phyloP scores from a whole-genome alignment of 2,888 invertebrate species.

The Noctua fimbriata region DNA sequence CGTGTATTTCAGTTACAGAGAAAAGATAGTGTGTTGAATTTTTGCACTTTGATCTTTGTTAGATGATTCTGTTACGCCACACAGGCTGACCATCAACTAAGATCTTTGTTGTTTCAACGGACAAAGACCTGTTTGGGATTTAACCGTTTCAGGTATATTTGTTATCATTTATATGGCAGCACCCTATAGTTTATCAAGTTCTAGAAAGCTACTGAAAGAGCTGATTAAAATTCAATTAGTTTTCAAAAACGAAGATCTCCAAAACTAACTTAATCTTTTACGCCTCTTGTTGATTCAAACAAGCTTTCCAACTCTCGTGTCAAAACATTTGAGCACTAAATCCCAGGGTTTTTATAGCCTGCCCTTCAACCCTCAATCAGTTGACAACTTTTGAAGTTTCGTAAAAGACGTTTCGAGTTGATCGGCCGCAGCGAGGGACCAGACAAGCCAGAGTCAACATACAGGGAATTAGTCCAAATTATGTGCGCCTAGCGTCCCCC shows the following conservation, averaged over 20 bases:
- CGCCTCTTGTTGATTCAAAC: constrained; percentile 15
- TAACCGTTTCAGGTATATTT: neutral
- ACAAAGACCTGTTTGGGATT: neutral
- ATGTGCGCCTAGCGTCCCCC: constrained; percentile 81
- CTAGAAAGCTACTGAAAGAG: neutral
- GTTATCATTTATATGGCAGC: neutral
- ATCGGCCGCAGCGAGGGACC: constrained; percentile 81
- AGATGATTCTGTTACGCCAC: neutral
- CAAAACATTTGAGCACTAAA: constrained; percentile 32
- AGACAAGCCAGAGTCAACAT: constrained; percentile 89
- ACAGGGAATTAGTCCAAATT: constrained; percentile 90
- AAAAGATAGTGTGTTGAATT: neutral
- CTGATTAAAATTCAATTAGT: constrained; percentile 12
- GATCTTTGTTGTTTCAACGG: neutral
- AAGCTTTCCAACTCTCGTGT: neutral
- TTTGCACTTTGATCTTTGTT: constrained; percentile 9
- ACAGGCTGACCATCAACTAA: neutral
- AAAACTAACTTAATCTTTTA: constrained; percentile 15
- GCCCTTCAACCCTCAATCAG: constrained; percentile 52
- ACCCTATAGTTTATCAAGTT: neutral
- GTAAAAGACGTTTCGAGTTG: constrained; percentile 81
- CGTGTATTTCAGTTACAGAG: neutral
- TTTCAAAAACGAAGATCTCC: neutral
- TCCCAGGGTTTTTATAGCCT: constrained; percentile 34
- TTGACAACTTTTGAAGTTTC: constrained; percentile 77